phyloP scores from a whole-genome alignment of 2,888 invertebrate species.

The Chrysina gloriosa region DNA sequence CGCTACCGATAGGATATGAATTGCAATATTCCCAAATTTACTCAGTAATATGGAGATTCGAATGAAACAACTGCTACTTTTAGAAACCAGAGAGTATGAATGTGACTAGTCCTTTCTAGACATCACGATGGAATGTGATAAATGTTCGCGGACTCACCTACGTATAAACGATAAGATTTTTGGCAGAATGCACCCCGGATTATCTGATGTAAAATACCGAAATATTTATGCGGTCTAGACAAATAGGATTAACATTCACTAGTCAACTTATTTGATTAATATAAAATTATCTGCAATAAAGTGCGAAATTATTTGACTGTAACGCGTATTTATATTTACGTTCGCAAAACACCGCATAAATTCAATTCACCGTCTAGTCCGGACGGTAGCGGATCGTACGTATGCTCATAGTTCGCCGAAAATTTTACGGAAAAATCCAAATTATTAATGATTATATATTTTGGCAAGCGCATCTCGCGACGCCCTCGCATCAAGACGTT shows the following conservation, averaged over 20 bases:
- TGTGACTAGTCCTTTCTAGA: no score
- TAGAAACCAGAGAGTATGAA: no score
- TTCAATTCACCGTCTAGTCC: not conserved
- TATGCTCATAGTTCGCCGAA: not conserved
- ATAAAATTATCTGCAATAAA: not conserved
- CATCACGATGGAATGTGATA: no score
- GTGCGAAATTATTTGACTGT: not conserved
- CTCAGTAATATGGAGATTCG: no score
- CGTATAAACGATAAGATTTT: not conserved
- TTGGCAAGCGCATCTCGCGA: not conserved
- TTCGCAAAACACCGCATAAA: conserved; percentile 7
- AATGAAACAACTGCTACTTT: no score
- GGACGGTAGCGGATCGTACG: not conserved
- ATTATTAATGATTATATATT: conserved; percentile 3
- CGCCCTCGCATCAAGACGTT: not conserved
- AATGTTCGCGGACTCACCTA: no score
- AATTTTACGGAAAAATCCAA: conserved; percentile 1
- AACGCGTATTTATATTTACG: conserved; percentile 5
- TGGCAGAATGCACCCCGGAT: not conserved
- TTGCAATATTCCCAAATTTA: no score
- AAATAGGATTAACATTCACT: not conserved
- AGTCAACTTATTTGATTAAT: conserved; percentile 1
- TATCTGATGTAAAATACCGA: not conserved
- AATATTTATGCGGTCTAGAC: not conserved
- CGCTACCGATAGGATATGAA: no score